phyloP scores from a whole-genome alignment of 1,140 invertebrate species.

The Dendroctonus valens region DNA sequence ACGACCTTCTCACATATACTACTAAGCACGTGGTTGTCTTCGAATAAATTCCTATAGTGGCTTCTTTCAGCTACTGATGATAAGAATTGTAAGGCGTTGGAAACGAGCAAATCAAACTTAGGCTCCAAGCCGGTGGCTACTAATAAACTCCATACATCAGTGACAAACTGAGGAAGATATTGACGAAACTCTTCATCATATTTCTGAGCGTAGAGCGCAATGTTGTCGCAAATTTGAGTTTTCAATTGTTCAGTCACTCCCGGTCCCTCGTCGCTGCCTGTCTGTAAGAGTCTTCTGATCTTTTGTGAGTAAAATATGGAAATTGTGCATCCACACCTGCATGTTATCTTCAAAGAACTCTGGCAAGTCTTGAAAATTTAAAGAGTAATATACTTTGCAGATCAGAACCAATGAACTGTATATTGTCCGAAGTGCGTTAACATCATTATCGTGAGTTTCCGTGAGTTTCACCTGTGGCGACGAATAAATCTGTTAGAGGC shows the following conservation, averaged over 20 bases:
- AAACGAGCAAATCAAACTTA: conserved; percentile 94
- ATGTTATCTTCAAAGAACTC: conserved; percentile 99
- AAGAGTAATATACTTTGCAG: conserved; percentile 95
- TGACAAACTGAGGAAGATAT: conserved; percentile 88
- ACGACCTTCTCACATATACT: conserved; percentile 97
- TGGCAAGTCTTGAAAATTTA: conserved; percentile 96
- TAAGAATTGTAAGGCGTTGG: conserved; percentile 93
- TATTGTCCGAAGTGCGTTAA: conserved; percentile 79
- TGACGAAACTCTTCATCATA: conserved; percentile 96
- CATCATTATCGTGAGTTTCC: conserved; percentile 74
- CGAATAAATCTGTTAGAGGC: conserved; percentile 88
- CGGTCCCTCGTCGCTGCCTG: conserved; percentile 79
- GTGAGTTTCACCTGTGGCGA: conserved; percentile 82
- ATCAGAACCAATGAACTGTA: conserved; percentile 87
- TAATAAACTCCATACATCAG: conserved; percentile 88
- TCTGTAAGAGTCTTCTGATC: conserved; percentile 75
- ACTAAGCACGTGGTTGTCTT: conserved; percentile 79
- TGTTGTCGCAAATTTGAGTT: conserved; percentile 94
- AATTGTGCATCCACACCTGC: conserved; percentile 89
- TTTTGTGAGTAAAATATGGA: conserved; percentile 74
- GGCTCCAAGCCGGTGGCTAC: conserved; percentile 78
- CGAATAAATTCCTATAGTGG: conserved; percentile 86
- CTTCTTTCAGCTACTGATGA: conserved; percentile 89
- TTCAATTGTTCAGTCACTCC: conserved; percentile 89
- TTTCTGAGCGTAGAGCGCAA: conserved; percentile 92